These are phyloP conservation scores for Campoletis raptor DNA, from an alignment of 2,888 invertebrate genomes.

Conservation along the genomic window DNA sequence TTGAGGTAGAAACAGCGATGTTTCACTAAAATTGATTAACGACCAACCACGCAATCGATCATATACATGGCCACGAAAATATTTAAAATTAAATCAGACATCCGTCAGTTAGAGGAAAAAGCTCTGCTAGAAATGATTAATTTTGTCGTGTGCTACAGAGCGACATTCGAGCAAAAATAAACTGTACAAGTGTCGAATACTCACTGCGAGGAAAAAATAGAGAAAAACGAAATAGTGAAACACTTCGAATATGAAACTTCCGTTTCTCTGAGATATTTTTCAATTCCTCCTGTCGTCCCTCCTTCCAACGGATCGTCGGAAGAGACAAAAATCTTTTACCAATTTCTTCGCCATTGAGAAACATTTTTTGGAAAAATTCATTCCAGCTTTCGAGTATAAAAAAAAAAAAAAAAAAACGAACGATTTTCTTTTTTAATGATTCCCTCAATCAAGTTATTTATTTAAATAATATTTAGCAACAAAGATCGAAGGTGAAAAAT, in stretches of 20 bases:
- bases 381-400: not conserved
- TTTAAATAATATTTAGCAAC: too few relatives aligned
- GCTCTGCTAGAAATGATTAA: constrained; percentile 15
- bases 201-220: constrained; percentile 21
- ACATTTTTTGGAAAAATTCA: not conserved
- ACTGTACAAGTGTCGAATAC: constrained; percentile 54
- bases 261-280: constrained; percentile 32
- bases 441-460: too few relatives aligned
- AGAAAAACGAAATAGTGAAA: not conserved
- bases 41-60: constrained; percentile 35
- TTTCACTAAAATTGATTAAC: constrained; percentile 21
- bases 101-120: constrained; percentile 27
- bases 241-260: constrained; percentile 43
- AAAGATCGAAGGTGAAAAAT: not conserved
- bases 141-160: constrained; percentile 7
- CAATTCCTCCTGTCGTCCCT: constrained; percentile 9
- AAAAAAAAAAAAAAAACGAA: too few relatives aligned
- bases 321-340: not conserved
- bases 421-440: too few relatives aligned
- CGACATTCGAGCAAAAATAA: constrained; percentile 42
- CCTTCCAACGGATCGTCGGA: constrained; percentile 5
- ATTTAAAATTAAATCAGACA: constrained; percentile 45
- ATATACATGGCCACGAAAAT: constrained; percentile 12
- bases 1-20: constrained; percentile 21
- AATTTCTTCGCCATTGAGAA: not conserved